Percentiles rank a stretch among this genome's conserved stretches.
phyloP scores from a whole-genome alignment of 1,140 invertebrate species.

The Zeugodacus cucurbitae region DNA sequence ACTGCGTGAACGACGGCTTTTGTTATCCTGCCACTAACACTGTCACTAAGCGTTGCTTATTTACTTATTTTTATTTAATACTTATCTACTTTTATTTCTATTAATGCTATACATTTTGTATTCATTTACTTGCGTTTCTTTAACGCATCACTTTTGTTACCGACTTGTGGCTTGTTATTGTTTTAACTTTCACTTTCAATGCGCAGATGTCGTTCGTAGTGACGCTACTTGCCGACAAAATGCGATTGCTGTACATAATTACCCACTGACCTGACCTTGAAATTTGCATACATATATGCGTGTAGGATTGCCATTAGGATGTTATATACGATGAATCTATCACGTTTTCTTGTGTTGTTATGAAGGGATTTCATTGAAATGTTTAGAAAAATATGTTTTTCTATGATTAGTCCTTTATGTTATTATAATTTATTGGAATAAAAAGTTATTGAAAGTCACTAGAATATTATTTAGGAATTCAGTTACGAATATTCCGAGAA shows the following conservation, averaged over 20 bases:
- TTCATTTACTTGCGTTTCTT: neutral
- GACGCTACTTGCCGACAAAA: neutral
- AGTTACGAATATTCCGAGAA: too few species aligned
- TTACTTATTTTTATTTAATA: neutral
- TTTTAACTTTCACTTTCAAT: neutral
- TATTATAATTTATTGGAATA: too few species aligned
- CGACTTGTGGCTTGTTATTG: neutral
- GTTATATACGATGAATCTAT: too few species aligned
- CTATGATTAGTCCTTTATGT: too few species aligned
- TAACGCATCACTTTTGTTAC: neutral
- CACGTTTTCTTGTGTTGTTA: too few species aligned
- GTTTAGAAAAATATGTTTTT: too few species aligned
- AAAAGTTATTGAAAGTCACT: too few species aligned
- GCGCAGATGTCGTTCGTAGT: neutral
- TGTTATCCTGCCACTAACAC: neutral
- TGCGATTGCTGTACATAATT: neutral
- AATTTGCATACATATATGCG: neutral
- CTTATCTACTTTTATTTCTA: neutral
- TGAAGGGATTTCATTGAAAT: too few species aligned
- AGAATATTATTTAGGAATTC: too few species aligned
- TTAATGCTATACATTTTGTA: neutral
- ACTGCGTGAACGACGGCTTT: neutral
- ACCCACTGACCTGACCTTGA: slow-evolving; percentile 24
- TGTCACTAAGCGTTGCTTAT: neutral
- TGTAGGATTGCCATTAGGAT: neutral